phyloP scores from a whole-genome alignment of 1,140 invertebrate genomes.

The Drosophila obscura region DNA sequence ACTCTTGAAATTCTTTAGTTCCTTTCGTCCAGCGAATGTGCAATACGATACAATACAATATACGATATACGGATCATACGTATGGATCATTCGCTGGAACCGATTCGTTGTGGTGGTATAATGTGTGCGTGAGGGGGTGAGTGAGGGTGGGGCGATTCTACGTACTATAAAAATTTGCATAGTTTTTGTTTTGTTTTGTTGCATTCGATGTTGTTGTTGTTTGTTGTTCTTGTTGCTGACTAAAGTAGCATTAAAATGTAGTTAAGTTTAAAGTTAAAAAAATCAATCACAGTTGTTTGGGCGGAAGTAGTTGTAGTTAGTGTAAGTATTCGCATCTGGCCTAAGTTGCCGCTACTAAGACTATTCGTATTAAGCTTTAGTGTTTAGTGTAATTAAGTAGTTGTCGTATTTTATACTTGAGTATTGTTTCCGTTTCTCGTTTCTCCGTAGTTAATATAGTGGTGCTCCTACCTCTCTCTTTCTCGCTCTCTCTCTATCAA shows the following conservation, averaged over 20 bases:
- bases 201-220: conserved; percentile 14
- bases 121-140: conserved; percentile 24
- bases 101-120: conserved; percentile 40
- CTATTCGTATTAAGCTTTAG: conserved; percentile 38
- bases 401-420: conserved; percentile 83
- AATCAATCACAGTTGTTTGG: conserved; percentile 84
- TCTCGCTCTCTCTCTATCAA: conserved; percentile 16
- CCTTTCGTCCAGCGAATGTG: conserved; percentile 28
- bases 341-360: conserved; percentile 60
- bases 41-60: not conserved
- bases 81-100: conserved; percentile 13
- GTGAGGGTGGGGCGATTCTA: conserved; percentile 33
- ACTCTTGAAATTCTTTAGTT: conserved; percentile 78
- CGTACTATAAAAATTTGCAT: conserved; percentile 70
- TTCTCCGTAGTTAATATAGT: conserved; percentile 11
- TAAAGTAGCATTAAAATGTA: conserved; percentile 62
- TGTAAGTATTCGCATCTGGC: conserved; percentile 69
- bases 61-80: too few species aligned
- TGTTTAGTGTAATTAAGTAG: conserved; percentile 61
- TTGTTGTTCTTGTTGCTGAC: conserved; percentile 43
- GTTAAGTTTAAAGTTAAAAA: conserved; percentile 69
- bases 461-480: conserved; percentile 35
- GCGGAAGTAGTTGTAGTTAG: conserved; percentile 71
- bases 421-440: conserved; percentile 71
- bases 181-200: conserved; percentile 44